Conservation (phyloP, 2,113 vertebrate genomes). For the Ondatra zibethicus region DNA sequence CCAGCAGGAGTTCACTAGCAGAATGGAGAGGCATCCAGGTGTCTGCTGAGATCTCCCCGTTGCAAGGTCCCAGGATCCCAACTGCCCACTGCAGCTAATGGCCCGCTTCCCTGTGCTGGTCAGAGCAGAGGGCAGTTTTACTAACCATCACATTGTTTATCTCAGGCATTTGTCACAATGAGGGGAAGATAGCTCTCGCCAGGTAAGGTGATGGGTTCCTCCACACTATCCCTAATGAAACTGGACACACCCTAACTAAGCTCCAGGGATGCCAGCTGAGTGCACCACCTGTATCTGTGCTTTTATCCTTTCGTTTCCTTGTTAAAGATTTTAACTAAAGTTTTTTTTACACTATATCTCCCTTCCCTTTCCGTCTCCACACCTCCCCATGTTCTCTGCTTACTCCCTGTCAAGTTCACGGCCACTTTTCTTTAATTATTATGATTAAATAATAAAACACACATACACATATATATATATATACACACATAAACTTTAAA, state of each 20-base stretch:
- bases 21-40: neutral
- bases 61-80: fast-evolving
- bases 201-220: neutral
- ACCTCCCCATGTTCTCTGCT: neutral
- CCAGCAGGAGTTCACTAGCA: neutral
- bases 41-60: neutral
- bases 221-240: neutral
- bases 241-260: neutral
- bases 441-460: neutral
- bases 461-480: too few species aligned
- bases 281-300: neutral
- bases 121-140: too few species aligned
- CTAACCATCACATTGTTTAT: neutral
- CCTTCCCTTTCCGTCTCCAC: neutral
- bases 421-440: neutral
- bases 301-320: neutral
- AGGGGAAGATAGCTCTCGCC: neutral
- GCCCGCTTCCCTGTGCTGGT: neutral
- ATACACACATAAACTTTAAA: neutral
- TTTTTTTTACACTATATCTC: neutral
- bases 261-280: too few species aligned
- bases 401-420: neutral
- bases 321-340: neutral
- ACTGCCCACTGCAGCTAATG: too few species aligned
- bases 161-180: neutral